A percentile compares a stretch with the other conserved stretches of the same genome.
Conservation (phyloP, 2,888 invertebrate genomes). For the Coronaproctus castanopsis region DNA sequence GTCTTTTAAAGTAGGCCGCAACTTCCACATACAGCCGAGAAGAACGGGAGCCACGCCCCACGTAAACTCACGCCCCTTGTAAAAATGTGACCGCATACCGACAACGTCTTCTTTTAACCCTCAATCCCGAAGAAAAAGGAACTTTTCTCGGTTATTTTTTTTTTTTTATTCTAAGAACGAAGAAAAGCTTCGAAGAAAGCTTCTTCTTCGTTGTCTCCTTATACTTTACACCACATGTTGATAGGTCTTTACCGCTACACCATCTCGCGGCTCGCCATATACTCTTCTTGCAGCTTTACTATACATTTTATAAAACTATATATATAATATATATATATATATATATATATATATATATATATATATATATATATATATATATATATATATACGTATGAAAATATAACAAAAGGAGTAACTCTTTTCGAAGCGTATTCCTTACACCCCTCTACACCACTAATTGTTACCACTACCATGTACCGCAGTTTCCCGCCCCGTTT, state of each 20-base stretch:
- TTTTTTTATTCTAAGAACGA: too few species aligned
- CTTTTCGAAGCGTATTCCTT: neutral
- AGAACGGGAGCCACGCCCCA: constrained; percentile 10
- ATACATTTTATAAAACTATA: too few species aligned
- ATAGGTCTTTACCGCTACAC: constrained; percentile 7
- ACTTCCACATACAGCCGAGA: constrained; percentile 14
- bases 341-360: too few species aligned
- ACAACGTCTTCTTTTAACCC: neutral
- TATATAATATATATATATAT: too few species aligned
- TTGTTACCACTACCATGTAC: constrained; percentile 13
- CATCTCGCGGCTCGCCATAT: too few species aligned
- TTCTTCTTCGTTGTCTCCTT: neutral
- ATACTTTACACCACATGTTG: constrained; percentile 12
- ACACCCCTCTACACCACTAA: constrained; percentile 10
- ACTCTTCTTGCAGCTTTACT: too few species aligned
- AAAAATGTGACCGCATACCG: constrained; percentile 11
- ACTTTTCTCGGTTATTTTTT: neutral
- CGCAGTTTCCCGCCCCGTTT: constrained; percentile 13
- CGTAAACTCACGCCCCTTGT: constrained; percentile 9
- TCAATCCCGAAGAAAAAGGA: neutral
- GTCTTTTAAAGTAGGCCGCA: constrained; percentile 19
- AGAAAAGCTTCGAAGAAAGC: too few species aligned
- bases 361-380: too few species aligned
- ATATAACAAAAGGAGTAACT: too few species aligned
- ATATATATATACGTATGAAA: too few species aligned